Conservation (phyloP, 1,140 invertebrate species). For the Drosophila arawakana region DNA sequence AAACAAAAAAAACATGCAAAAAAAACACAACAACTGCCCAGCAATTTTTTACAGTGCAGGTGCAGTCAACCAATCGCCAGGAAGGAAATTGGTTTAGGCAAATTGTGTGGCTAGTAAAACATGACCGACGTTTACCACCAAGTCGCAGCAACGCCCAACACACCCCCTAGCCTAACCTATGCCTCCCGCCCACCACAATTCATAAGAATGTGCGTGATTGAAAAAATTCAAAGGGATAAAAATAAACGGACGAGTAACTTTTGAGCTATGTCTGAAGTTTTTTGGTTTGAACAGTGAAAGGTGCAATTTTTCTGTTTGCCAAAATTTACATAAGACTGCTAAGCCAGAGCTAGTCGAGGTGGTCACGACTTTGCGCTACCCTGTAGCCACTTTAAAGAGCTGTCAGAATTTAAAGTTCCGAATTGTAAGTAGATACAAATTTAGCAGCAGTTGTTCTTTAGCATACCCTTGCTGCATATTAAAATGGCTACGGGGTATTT, state of each 20-base stretch:
- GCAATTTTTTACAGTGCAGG: conserved; percentile 74
- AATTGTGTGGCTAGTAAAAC: conserved; percentile 79
- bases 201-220: conserved; percentile 74
- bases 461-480: neutral
- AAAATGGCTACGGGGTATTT: neutral
- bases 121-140: conserved; percentile 70
- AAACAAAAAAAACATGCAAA: conserved; percentile 47
- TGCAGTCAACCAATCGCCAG: conserved; percentile 30
- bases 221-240: conserved; percentile 52
- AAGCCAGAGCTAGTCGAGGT: conserved; percentile 4
- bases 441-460: neutral
- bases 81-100: conserved; percentile 82
- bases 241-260: conserved; percentile 27
- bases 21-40: conserved; percentile 53
- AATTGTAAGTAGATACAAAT: no score
- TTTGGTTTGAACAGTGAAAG: conserved; percentile 39
- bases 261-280: conserved; percentile 9
- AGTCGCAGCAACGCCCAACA: neutral
- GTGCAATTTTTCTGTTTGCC: conserved; percentile 63
- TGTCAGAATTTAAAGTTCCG: neutral
- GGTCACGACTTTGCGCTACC: neutral
- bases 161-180: neutral
- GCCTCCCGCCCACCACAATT: conserved; percentile 34
- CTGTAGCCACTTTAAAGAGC: neutral
- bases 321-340: conserved; percentile 30